Evolutionary conservation across 1,140 invertebrate genomes (phyloP).

Genomic region (Drosophila setifemur): DNA sequence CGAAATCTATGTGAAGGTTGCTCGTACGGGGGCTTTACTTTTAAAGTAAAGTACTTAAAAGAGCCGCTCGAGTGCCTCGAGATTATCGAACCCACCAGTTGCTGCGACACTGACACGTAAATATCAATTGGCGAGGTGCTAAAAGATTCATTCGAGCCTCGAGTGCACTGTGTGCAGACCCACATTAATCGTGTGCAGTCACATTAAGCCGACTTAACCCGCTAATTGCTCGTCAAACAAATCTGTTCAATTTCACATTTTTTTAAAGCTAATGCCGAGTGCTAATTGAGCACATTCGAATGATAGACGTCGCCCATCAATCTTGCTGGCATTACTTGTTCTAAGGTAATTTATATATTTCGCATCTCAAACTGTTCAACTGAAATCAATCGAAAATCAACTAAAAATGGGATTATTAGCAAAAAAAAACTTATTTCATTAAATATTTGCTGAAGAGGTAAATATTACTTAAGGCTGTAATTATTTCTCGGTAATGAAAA

Average conservation of each 20-base stretch:
- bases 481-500: too few species aligned
- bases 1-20: slow-evolving; percentile 44
- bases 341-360: slow-evolving; percentile 17
- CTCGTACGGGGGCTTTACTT: slow-evolving; percentile 26
- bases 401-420: too few species aligned
- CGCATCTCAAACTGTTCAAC: slow-evolving; percentile 7
- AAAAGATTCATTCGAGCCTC: slow-evolving; percentile 12
- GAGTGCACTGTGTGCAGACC: slow-evolving; percentile 33
- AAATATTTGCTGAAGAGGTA: too few species aligned
- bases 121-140: slow-evolving; percentile 24
- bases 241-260: slow-evolving; percentile 38
- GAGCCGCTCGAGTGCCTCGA: slow-evolving; percentile 30
- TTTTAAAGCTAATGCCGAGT: slow-evolving; percentile 20
- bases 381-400: too few species aligned
- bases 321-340: background rate
- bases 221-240: slow-evolving; percentile 42
- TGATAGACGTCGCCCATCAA: slow-evolving; percentile 37
- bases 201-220: slow-evolving; percentile 9
- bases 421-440: too few species aligned
- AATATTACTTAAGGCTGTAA: too few species aligned
- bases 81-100: slow-evolving; percentile 4
- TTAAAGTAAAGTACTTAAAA: slow-evolving; percentile 37
- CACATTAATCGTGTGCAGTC: slow-evolving; percentile 37
- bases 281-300: slow-evolving; percentile 43
- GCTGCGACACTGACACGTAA: slow-evolving; percentile 23